Conservation (phyloP, 2,888 invertebrate species). For the Germaria angustata region DNA sequence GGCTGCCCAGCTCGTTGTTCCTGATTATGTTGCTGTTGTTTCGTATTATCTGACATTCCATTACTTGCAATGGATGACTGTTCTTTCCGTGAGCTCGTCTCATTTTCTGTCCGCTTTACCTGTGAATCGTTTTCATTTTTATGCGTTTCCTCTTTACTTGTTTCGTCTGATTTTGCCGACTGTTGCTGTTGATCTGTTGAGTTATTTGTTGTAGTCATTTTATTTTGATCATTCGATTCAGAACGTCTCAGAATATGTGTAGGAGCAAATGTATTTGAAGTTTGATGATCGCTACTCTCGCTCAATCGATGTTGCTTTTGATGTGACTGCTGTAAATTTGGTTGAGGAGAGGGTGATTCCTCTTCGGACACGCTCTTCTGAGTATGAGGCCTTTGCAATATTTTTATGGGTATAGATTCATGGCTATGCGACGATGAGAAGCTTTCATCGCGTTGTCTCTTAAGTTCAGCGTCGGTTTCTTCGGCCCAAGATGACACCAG, state of each 20-base stretch:
- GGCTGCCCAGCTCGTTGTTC: conserved; percentile 48
- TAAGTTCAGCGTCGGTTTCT: conserved; percentile 78
- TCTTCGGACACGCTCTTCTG: conserved; percentile 75
- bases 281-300: conserved; percentile 62
- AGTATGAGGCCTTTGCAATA: conserved; percentile 77
- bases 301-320: conserved; percentile 60
- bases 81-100: conserved; percentile 58
- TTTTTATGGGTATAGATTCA: conserved; percentile 79
- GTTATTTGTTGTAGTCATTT: neutral
- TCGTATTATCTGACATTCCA: conserved; percentile 41
- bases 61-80: conserved; percentile 33
- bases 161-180: conserved; percentile 28
- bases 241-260: conserved; percentile 79
- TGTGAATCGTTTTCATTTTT: conserved; percentile 57
- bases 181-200: conserved; percentile 28
- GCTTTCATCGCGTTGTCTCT: conserved; percentile 78
- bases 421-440: conserved; percentile 78
- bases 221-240: conserved; percentile 68
- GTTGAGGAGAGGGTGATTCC: conserved; percentile 64
- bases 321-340: conserved; percentile 54
- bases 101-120: conserved; percentile 46
- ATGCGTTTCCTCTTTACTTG: conserved; percentile 53
- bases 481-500: conserved; percentile 81
- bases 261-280: conserved; percentile 71
- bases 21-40: conserved; percentile 41